phyloP scores from a whole-genome alignment of 2,797 vertebrate genomes.

The Scomberomorus guttatus region DNA sequence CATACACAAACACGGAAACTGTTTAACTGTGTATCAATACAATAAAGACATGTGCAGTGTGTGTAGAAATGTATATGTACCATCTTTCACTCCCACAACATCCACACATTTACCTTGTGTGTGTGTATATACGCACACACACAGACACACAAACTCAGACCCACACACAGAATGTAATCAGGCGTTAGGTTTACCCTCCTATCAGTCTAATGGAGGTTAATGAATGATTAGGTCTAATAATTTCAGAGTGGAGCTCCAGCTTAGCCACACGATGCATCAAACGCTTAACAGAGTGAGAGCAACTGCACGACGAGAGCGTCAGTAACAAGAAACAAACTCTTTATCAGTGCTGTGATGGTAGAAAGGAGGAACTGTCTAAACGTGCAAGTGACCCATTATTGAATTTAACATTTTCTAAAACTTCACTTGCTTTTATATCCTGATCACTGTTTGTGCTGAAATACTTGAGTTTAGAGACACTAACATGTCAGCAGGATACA shows the following conservation, averaged over 20 bases:
- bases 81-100: conserved; percentile 40
- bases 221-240: conserved; percentile 85
- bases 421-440: not conserved
- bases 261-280: conserved; percentile 74
- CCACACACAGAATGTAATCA: conserved; percentile 75
- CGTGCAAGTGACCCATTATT: not conserved
- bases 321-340: conserved; percentile 44
- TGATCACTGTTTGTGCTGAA: not conserved
- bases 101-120: not conserved
- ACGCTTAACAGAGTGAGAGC: conserved; percentile 54
- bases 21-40: conserved; percentile 42
- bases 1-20: conserved; percentile 29
- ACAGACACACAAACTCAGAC: conserved; percentile 35
- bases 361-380: not conserved
- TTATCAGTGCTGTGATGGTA: not conserved
- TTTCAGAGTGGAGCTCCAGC: conserved; percentile 79
- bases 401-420: not conserved
- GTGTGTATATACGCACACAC: not conserved
- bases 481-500: not conserved
- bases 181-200: conserved; percentile 83
- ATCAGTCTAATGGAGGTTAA: conserved; percentile 85
- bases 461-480: not conserved
- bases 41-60: conserved; percentile 54
- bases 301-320: conserved; percentile 29
- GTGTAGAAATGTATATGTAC: conserved; percentile 47